These are phyloP conservation scores for Glaucomys volans DNA, from an alignment of 2,113 vertebrate species.

Conservation along the genomic window DNA sequence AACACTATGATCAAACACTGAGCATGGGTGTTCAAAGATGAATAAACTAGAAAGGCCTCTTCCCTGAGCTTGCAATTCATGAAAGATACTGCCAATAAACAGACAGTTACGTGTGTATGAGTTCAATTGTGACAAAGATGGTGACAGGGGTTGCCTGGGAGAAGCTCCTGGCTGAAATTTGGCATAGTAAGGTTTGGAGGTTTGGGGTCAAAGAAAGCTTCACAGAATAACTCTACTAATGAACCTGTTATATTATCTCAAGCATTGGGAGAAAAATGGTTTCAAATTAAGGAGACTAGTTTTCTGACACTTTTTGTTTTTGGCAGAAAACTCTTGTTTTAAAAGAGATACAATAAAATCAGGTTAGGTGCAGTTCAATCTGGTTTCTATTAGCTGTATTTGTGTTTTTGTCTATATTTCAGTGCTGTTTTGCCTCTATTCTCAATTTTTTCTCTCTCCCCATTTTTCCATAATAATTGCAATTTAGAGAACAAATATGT, in stretches of 20 bases:
- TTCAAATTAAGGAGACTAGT: neutral
- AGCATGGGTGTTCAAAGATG: neutral
- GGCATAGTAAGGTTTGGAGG: neutral
- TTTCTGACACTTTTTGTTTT: neutral
- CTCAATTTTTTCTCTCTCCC: neutral
- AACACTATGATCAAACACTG: neutral
- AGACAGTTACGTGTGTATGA: neutral
- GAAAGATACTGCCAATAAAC: neutral
- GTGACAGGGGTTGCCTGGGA: neutral
- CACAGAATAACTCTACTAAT: neutral
- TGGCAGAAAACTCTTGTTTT: neutral
- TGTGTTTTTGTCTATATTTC: neutral
- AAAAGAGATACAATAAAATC: neutral
- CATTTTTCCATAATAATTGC: conserved; percentile 1
- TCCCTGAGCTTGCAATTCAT: neutral
- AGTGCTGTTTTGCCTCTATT: neutral
- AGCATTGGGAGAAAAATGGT: neutral
- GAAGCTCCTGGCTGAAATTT: neutral
- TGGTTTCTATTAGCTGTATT: neutral
- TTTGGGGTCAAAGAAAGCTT: neutral
- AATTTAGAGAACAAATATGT: neutral
- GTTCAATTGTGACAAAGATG: neutral
- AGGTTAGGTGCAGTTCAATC: neutral
- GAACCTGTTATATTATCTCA: neutral
- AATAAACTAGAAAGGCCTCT: neutral